A percentile compares a stretch with the other conserved stretches of the same genome.
Evolutionary conservation across 1,140 invertebrate genomes (phyloP).

Genomic region (Drosophila gunungcola): DNA sequence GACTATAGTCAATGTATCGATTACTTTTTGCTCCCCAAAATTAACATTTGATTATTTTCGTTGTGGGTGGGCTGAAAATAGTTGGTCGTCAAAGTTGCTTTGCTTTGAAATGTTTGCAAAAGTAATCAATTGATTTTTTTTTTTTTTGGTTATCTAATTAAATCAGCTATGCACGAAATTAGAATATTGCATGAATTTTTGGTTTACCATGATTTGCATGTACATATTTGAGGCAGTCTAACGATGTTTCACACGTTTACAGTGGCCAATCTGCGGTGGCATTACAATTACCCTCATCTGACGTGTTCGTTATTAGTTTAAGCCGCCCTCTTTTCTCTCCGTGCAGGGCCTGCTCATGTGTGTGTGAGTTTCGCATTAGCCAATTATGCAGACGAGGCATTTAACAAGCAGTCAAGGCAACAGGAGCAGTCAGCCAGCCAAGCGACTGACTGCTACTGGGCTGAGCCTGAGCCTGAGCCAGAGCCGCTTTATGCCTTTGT

Average conservation of each 20-base stretch:
- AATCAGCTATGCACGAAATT: slow-evolving; percentile 14
- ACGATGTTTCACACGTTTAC: slow-evolving; percentile 22
- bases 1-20: too few relatives aligned
- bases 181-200: neutral
- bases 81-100: neutral
- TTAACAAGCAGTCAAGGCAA: slow-evolving; percentile 39
- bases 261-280: slow-evolving; percentile 14
- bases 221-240: slow-evolving; percentile 2
- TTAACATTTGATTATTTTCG: neutral
- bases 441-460: slow-evolving; percentile 17
- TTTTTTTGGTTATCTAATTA: slow-evolving; percentile 11
- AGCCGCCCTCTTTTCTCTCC: slow-evolving; percentile 4
- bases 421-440: slow-evolving; percentile 21
- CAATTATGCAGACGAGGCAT: slow-evolving; percentile 47
- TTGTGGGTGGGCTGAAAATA: too few relatives aligned
- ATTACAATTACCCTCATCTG: slow-evolving; percentile 24
- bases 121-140: slow-evolving; percentile 5
- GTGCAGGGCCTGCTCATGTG: slow-evolving; percentile 6
- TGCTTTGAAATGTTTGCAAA: neutral
- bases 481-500: slow-evolving; percentile 48
- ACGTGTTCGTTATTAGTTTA: slow-evolving; percentile 11
- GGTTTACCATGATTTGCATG: slow-evolving; percentile 2
- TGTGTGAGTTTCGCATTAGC: slow-evolving; percentile 27
- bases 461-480: neutral
- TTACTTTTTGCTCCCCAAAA: neutral